phyloP scores from a whole-genome alignment of 35 echinoderm and acorn worm genomes.

The Heliocidaris erythrogramma region DNA sequence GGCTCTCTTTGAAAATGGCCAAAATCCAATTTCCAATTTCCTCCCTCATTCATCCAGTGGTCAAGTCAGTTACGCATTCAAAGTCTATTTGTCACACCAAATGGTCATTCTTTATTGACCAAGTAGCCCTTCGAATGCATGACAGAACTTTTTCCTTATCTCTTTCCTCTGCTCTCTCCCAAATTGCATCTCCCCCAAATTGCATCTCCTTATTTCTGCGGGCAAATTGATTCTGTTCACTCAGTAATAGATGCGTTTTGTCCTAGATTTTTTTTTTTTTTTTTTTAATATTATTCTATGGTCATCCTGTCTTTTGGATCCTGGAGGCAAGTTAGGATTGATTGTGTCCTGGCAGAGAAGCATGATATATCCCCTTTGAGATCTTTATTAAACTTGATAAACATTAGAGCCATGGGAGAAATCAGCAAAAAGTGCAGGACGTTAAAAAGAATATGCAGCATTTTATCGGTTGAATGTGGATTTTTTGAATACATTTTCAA shows the following conservation, averaged over 20 bases:
- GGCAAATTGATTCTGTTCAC: background rate
- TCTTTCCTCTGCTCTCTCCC: background rate
- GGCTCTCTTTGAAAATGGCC: background rate
- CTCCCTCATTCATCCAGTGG: background rate
- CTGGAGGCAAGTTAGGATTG: background rate
- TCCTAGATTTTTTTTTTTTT: background rate
- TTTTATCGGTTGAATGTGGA: too few relatives aligned
- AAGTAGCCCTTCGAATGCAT: background rate
- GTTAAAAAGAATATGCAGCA: background rate
- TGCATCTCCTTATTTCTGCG: background rate
- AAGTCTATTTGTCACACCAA: background rate
- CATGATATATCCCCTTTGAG: background rate
- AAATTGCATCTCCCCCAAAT: background rate
- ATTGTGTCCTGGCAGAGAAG: background rate
- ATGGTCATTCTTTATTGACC: background rate
- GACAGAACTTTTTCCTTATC: background rate
- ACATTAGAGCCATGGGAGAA: background rate
- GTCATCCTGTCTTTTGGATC: background rate
- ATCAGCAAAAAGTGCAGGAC: background rate
- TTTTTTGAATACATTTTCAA: too few relatives aligned
- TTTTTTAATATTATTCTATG: background rate
- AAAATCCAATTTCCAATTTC: background rate
- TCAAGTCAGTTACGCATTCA: background rate
- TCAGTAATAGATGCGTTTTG: background rate
- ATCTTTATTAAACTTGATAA: background rate